phyloP scores from a whole-genome alignment of 92 coral and sea anemone genomes.

The Blastomussa wellsi region DNA sequence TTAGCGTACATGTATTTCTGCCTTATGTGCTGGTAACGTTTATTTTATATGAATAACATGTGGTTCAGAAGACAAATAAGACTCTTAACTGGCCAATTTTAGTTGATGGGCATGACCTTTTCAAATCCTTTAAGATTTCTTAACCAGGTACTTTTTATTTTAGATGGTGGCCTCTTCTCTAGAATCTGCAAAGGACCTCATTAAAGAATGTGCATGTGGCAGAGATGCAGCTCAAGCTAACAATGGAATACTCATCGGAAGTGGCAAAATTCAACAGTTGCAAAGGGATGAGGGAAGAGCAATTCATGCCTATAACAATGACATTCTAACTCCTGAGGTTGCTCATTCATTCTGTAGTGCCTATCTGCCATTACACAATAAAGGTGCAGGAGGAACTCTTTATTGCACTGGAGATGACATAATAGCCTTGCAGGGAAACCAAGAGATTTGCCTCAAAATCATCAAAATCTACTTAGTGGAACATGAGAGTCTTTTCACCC shows the following conservation, averaged over 20 bases:
- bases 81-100: not conserved
- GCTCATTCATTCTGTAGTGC: constrained; percentile 24
- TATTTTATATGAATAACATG: not conserved
- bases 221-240: constrained; percentile 26
- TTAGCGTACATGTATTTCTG: too few species aligned
- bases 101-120: not conserved
- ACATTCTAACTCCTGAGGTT: constrained; percentile 31
- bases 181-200: constrained; percentile 37
- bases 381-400: constrained; percentile 40
- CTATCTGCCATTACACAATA: constrained; percentile 34
- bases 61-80: not conserved
- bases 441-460: constrained; percentile 28
- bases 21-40: not conserved
- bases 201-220: constrained; percentile 28
- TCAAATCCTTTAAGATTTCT: not conserved
- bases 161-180: constrained; percentile 37
- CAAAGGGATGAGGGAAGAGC: constrained; percentile 32
- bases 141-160: constrained; percentile 10
- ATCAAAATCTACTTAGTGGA: constrained; percentile 24
- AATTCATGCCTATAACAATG: constrained; percentile 24
- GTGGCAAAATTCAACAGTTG: constrained; percentile 22
- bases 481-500: constrained; percentile 20
- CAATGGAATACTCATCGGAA: constrained; percentile 36
- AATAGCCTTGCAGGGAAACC: constrained; percentile 34
- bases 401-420: constrained; percentile 33